Base-by-base conservation (phyloP, 2,888 invertebrate species). In the Macrosiphum euphorbiae region DNA sequence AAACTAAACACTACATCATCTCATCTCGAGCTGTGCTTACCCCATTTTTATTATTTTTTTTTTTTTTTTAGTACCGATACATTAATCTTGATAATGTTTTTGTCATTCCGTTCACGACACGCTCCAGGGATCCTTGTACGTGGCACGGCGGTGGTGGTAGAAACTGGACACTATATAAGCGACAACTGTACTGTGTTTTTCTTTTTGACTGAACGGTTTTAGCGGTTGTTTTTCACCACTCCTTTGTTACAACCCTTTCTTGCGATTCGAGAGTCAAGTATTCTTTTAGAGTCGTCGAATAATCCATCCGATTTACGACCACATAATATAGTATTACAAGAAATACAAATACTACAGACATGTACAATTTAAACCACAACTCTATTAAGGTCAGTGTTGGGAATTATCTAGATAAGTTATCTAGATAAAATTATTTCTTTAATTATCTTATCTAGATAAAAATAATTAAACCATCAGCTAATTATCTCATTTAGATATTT, bases 41-140 rank as follows among this genome's bases (percentile, higher is more conserved):
- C 20, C 24, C 44, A 85, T 35, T 50, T 86, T 35, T 58, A 58
- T 58, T 58, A 58, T 50, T 13, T 41, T 35, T 52, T n/a, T n/a
- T 67, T 52, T 91, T 84, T 26, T 88, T 67, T 67, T 87, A 35
- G 35, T 61, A 67, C 87, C 87, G 41, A 88, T 92, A 92, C 92
- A 92, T 92, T 92, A 92, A 92, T 92, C 92, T 92, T 92, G 86
- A 88, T 87, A 52, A 67, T 87, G 92, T 88, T 92, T 92, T 92
- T 92, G 87, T 92, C 87, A 67, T 87, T 67, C 50, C 67, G 67
- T 92, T 88, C 92, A 67, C 67, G 92, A 92, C 61, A 92, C 92
- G 67, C 61, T 87, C 50, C 50, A 50, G 41, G 87, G 87, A 26
- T n/a, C 28, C 58, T n/a, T 88, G 3, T 61, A 55, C 35, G 50